phyloP scores from a whole-genome alignment of 2,113 vertebrate genomes.

The Melospiza georgiana region DNA sequence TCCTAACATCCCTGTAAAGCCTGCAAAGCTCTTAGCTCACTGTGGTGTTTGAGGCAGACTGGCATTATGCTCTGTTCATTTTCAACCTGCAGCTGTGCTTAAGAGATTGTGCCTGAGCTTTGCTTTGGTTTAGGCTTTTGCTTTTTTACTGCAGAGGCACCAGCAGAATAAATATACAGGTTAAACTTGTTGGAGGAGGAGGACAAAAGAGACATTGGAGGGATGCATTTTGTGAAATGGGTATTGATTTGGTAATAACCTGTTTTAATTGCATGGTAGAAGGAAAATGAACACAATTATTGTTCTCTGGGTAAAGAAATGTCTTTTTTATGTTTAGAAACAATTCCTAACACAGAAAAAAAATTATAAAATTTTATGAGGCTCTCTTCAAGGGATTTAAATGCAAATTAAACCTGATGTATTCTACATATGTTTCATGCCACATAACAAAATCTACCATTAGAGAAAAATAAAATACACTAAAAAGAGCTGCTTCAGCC shows the following conservation, averaged over 20 bases:
- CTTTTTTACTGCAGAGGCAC: not conserved
- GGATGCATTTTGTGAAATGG: slow-evolving; percentile 3
- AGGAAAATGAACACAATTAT: slow-evolving; percentile 18
- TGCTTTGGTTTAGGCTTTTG: not conserved
- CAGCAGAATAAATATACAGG: slow-evolving; percentile 5
- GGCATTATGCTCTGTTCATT: not conserved
- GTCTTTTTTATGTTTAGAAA: slow-evolving; percentile 11
- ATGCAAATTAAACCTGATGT: slow-evolving; percentile 34
- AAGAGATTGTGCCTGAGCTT: not conserved
- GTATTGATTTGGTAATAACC: slow-evolving; percentile 50
- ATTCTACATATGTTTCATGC: not conserved
- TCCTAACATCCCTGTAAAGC: not conserved
- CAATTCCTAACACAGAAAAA: not conserved
- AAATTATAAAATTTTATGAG: not conserved
- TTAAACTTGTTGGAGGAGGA: not conserved
- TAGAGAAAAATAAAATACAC: slow-evolving; percentile 20
- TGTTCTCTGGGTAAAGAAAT: slow-evolving; percentile 12
- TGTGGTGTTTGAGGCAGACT: not conserved
- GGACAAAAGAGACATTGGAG: not conserved
- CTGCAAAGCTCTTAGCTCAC: not conserved
- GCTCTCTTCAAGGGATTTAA: slow-evolving; percentile 35
- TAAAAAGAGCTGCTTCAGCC: not conserved
- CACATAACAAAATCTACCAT: not conserved
- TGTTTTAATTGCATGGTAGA: slow-evolving; percentile 32
- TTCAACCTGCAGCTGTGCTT: not conserved